These are phyloP conservation scores for Manacus vitellinus DNA, from an alignment of 2,113 vertebrate species.

Conservation along the genomic window DNA sequence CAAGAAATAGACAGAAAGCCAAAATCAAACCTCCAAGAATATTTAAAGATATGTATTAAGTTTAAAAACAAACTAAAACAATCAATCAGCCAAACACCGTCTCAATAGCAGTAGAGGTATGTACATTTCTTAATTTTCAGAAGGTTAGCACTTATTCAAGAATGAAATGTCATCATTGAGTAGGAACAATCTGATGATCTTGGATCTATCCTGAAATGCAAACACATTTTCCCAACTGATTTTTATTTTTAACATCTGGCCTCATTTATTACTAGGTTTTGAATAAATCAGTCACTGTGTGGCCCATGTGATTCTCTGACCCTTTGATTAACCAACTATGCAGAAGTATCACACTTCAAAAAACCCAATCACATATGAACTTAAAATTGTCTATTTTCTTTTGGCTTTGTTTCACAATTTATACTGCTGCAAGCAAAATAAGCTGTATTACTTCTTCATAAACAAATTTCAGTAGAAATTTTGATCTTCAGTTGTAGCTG, in stretches of 20 bases:
- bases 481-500: not conserved
- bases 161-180: not conserved
- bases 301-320: not conserved
- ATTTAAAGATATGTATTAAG: not conserved
- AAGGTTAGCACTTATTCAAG: not conserved
- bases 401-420: not conserved
- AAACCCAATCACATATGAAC: accelerated
- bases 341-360: not conserved
- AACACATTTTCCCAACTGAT: not conserved
- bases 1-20: not conserved
- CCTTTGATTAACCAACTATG: not conserved
- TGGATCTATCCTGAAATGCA: not conserved
- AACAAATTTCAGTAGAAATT: not conserved
- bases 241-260: not conserved
- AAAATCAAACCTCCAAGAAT: not conserved
- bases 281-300: not conserved
- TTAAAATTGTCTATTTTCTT: not conserved
- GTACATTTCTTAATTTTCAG: not conserved
- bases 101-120: not conserved
- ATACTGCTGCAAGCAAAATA: not conserved
- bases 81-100: not conserved
- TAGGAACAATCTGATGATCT: not conserved
- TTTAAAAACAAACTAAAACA: not conserved
- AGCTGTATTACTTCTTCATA: not conserved
- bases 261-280: not conserved